These are phyloP conservation scores for Lycocerus yunnanus DNA, from an alignment of 2,888 invertebrate species.

Conservation along the genomic window DNA sequence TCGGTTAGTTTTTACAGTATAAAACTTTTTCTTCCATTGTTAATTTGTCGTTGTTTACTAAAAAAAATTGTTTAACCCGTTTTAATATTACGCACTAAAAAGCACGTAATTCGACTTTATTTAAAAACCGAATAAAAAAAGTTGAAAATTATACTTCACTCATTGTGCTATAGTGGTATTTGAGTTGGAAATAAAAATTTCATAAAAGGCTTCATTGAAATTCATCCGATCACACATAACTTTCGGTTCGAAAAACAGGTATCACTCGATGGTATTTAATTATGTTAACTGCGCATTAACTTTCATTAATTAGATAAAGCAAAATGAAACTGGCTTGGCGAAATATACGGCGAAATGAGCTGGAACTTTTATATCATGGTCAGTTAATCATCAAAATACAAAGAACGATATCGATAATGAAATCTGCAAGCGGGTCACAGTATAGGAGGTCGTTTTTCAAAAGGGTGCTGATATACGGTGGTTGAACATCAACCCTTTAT, in stretches of 20 bases:
- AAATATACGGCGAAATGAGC: conserved; percentile 27
- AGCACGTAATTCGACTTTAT: not conserved
- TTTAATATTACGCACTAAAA: not conserved
- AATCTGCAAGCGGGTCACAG: conserved; percentile 37
- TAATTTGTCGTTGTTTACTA: not conserved
- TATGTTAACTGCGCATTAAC: conserved; percentile 10
- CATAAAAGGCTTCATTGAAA: not conserved
- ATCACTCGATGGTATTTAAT: not conserved
- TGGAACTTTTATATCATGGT: conserved; percentile 33
- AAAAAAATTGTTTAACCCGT: not conserved
- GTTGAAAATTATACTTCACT: not conserved
- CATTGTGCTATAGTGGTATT: not conserved
- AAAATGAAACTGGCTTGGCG: conserved; percentile 10
- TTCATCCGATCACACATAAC: not conserved
- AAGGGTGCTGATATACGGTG: conserved; percentile 32
- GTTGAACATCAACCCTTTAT: conserved; percentile 36
- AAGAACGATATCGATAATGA: conserved; percentile 45
- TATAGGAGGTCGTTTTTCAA: conserved; percentile 40
- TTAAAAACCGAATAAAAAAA: too few relatives aligned
- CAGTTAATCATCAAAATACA: conserved; percentile 40
- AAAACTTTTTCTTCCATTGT: not conserved
- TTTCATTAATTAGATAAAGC: conserved; percentile 23
- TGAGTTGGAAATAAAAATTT: not conserved
- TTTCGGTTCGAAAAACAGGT: not conserved
- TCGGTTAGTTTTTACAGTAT: not conserved